Percentiles rank a stretch among this genome's conserved stretches.
Evolutionary conservation across 1,140 invertebrate genomes (phyloP).

Genomic region (Neotoxoptera formosana): DNA sequence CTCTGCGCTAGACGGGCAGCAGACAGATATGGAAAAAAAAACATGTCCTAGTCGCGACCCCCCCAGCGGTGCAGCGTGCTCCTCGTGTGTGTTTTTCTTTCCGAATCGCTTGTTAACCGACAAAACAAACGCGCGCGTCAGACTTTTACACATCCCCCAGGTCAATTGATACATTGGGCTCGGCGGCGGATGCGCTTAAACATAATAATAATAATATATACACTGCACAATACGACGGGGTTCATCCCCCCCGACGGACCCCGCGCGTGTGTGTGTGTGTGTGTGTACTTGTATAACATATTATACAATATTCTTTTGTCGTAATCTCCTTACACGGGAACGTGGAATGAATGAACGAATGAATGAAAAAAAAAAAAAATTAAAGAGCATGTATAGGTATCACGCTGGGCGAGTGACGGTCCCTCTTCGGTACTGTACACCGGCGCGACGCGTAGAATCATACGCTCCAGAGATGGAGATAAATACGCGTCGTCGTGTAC

Average conservation of each 20-base stretch:
- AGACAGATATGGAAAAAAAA: not conserved
- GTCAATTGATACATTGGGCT: slow-evolving; percentile 45
- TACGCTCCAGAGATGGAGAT: not conserved
- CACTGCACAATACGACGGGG: not conserved
- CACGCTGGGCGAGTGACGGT: slow-evolving; percentile 36
- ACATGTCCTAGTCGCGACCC: not conserved
- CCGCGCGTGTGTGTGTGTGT: not conserved
- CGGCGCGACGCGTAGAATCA: not conserved
- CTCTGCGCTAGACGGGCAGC: too few species aligned
- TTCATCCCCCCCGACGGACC: not conserved
- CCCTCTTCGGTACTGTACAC: not conserved
- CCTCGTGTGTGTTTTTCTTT: not conserved
- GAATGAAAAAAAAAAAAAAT: too few species aligned
- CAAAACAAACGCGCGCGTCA: slow-evolving; percentile 29
- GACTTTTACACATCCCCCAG: slow-evolving; percentile 51
- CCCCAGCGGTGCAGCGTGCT: not conserved
- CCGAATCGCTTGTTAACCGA: not conserved
- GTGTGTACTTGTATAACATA: not conserved
- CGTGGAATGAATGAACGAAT: too few species aligned
- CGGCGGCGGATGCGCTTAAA: not conserved
- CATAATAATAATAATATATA: too few species aligned
- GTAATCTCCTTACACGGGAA: slow-evolving; percentile 5
- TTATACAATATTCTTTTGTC: slow-evolving; percentile 24
- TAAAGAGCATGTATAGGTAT: slow-evolving; percentile 6
- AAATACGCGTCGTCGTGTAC: slow-evolving; percentile 3